A percentile compares a stretch with the other conserved stretches of the same genome.
These are phyloP conservation scores for Heteromurus nitidus DNA, from an alignment of 2,888 invertebrate species.

Conservation along the genomic window DNA sequence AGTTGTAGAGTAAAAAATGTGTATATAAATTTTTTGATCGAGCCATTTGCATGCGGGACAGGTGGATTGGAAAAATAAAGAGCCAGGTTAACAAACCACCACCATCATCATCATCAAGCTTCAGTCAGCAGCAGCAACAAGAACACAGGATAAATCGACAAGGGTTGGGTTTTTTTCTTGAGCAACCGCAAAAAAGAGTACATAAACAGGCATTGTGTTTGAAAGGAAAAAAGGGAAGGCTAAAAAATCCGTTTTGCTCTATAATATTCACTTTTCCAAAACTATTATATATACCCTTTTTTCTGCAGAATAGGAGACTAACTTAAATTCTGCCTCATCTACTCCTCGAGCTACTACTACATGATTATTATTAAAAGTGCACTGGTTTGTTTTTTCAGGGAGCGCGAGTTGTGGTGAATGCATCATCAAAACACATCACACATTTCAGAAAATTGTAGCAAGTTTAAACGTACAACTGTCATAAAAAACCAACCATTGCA, in stretches of 20 bases:
- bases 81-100: constrained; percentile 64
- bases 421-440: constrained; percentile 42
- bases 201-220: constrained; percentile 40
- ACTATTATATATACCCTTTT: background rate
- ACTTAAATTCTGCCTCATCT: background rate
- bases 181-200: constrained; percentile 50
- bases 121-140: constrained; percentile 37
- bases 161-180: constrained; percentile 48
- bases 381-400: constrained; percentile 35
- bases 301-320: background rate
- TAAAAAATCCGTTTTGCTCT: constrained; percentile 47
- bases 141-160: background rate
- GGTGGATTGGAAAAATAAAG: constrained; percentile 58
- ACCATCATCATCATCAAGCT: constrained; percentile 26
- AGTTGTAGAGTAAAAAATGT: too few species aligned
- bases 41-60: constrained; percentile 64
- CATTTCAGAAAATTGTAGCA: constrained; percentile 28
- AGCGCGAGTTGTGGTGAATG: constrained; percentile 9
- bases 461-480: constrained; percentile 2
- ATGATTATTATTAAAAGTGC: constrained; percentile 58
- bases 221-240: constrained; percentile 33
- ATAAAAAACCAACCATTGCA: background rate
- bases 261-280: constrained; percentile 40
- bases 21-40: constrained; percentile 51
- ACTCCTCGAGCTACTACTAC: constrained; percentile 19